Percentiles rank a stretch among this genome's conserved stretches.
phyloP scores from a whole-genome alignment of 2,113 vertebrate genomes.

The Hypocryptadius cinnamomeus region DNA sequence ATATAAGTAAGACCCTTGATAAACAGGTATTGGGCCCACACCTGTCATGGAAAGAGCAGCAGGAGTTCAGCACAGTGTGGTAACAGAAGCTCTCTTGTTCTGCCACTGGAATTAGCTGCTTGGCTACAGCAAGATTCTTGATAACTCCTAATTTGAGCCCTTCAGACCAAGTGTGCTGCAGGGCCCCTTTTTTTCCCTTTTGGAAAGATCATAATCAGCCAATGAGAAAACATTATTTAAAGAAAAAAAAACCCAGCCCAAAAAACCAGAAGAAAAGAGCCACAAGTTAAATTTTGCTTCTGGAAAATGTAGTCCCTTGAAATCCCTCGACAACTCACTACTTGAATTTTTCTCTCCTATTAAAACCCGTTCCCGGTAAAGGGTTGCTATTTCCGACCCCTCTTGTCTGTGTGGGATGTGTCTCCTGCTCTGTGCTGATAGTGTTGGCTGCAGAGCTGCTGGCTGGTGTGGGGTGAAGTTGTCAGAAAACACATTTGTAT shows the following conservation, averaged over 20 bases:
- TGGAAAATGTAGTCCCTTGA: conserved; percentile 1
- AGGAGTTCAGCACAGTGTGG: conserved; percentile 36
- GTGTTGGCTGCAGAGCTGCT: neutral
- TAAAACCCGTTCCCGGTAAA: neutral
- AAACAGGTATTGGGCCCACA: conserved; percentile 70
- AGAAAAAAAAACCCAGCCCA: neutral
- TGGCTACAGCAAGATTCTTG: conserved; percentile 45
- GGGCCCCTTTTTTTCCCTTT: neutral
- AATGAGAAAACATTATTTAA: neutral
- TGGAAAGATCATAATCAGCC: conserved; percentile 3
- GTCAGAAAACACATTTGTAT: conserved; percentile 38
- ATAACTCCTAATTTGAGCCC: conserved; percentile 33
- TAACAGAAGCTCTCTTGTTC: conserved; percentile 67
- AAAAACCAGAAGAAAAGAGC: neutral
- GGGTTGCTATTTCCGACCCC: neutral
- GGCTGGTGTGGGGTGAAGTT: conserved; percentile 2
- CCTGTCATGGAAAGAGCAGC: conserved; percentile 69
- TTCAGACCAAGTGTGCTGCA: neutral
- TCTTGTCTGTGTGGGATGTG: neutral
- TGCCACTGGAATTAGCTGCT: conserved; percentile 22
- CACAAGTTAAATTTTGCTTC: neutral
- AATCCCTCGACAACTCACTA: neutral
- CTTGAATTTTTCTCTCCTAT: neutral
- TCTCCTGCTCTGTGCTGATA: neutral
- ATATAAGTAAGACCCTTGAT: conserved; percentile 56